A percentile compares a stretch with the other conserved stretches of the same genome.
phyloP scores from a whole-genome alignment of 2,888 invertebrate species.

The Ichneumoninae sp. region DNA sequence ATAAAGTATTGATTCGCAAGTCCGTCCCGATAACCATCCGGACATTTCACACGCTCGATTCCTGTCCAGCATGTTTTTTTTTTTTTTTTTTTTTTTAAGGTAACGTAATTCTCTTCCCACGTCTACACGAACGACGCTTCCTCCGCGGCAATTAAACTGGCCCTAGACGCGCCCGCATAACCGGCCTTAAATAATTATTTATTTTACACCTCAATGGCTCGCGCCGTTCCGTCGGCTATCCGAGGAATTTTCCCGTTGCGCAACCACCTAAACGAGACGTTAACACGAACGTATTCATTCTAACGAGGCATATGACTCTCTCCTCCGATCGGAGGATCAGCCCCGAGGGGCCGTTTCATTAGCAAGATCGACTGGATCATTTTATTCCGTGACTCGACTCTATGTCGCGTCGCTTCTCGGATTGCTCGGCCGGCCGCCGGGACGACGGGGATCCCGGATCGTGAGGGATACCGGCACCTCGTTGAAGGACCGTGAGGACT shows the following conservation, averaged over 20 bases:
- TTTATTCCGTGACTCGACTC: conserved; percentile 67
- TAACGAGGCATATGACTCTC: conserved; percentile 57
- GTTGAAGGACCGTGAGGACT: conserved; percentile 12
- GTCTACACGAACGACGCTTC: background rate
- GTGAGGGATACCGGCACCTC: conserved; percentile 26
- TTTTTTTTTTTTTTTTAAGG: background rate
- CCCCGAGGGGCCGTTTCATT: conserved; percentile 56
- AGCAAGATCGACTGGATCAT: conserved; percentile 69
- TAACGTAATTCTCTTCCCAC: conserved; percentile 7
- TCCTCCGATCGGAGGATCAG: conserved; percentile 27
- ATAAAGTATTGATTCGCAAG: conserved; percentile 64
- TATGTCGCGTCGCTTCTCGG: conserved; percentile 34
- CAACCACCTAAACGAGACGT: conserved; percentile 65
- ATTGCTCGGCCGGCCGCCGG: background rate
- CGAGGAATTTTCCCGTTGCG: conserved; percentile 67
- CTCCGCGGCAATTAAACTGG: conserved; percentile 44
- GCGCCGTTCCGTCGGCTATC: conserved; percentile 43
- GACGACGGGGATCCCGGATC: conserved; percentile 6
- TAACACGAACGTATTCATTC: conserved; percentile 68
- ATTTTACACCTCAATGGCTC: conserved; percentile 56
- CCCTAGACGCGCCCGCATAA: conserved; percentile 44
- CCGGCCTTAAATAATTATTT: conserved; percentile 62
- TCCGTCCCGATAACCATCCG: conserved; percentile 62
- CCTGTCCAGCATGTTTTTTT: conserved; percentile 23
- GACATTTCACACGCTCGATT: conserved; percentile 58